A percentile compares a stretch with the other conserved stretches of the same genome.
These are phyloP conservation scores for Penelope pileata DNA, from an alignment of 2,113 vertebrate species.

Conservation along the genomic window DNA sequence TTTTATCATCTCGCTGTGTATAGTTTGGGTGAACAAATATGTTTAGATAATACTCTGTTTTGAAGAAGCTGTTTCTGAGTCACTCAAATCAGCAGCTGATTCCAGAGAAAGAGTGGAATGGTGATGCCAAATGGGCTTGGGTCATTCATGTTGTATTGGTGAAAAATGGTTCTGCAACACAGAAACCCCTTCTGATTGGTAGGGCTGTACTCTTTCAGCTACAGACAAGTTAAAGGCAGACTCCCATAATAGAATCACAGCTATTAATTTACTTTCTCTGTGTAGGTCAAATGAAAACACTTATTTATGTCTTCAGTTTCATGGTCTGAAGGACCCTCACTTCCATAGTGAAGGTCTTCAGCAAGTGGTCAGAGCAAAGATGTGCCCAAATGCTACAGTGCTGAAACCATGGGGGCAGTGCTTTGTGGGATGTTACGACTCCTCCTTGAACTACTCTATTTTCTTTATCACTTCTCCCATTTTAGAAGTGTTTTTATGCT, in stretches of 20 bases:
- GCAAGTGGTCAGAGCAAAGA: not conserved
- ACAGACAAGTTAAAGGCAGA: not conserved
- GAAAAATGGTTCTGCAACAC: not conserved
- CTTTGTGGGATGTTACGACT: not conserved
- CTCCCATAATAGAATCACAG: not conserved
- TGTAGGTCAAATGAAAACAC: not conserved
- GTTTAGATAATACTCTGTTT: not conserved
- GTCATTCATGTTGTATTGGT: not conserved
- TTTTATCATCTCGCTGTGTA: not conserved
- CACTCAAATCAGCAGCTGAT: not conserved
- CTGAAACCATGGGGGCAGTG: not conserved
- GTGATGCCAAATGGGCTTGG: not conserved
- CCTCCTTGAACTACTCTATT: not conserved
- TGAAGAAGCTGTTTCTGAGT: conserved; percentile 37
- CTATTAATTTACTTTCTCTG: not conserved
- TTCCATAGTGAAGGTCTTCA: not conserved
- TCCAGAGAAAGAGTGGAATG: not conserved
- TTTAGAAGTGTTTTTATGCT: conserved; percentile 8
- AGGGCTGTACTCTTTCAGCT: not conserved
- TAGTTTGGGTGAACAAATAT: not conserved
- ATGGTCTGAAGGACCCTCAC: not conserved
- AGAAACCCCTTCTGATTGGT: rapidly evolving
- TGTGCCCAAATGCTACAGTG: not conserved
- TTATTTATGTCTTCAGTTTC: not conserved
- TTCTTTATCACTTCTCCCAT: not conserved